Conservation (phyloP, 2,113 vertebrate species). For the Hymenochirus boettgeri region DNA sequence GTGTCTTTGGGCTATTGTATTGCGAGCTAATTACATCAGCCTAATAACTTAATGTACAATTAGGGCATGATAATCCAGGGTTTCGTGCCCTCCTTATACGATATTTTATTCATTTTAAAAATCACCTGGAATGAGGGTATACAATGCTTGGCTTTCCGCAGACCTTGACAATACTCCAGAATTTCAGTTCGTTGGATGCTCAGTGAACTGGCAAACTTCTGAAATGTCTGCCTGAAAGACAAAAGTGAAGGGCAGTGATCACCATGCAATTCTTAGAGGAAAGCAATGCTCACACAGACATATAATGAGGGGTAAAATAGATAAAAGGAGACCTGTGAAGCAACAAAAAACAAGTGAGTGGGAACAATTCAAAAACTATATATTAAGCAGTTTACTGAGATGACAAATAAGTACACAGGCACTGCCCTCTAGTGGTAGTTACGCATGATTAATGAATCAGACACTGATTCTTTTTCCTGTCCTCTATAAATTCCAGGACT, state of each 20-base stretch:
- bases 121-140: conserved; percentile 82
- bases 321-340: conserved; percentile 6
- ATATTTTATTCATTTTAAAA: too few species aligned
- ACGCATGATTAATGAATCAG: neutral
- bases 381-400: neutral
- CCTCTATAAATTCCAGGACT: too few species aligned
- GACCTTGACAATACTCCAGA: conserved; percentile 78
- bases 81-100: too few species aligned
- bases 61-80: too few species aligned
- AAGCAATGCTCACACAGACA: conserved; percentile 10
- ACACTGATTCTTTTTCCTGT: neutral
- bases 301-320: neutral
- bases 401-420: conserved; percentile 12
- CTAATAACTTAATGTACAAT: too few species aligned
- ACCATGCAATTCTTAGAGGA: neutral
- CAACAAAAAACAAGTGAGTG: conserved; percentile 2
- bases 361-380: conserved; percentile 24
- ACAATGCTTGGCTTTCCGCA: conserved; percentile 60
- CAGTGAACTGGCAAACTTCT: conserved; percentile 68
- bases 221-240: conserved; percentile 65
- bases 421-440: conserved; percentile 31
- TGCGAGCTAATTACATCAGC: too few species aligned
- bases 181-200: conserved; percentile 80
- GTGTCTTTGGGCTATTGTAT: too few species aligned
- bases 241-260: conserved; percentile 15